Evolutionary conservation across 1,140 invertebrate genomes (phyloP).

Genomic region (Leptinotarsa lineolata): DNA sequence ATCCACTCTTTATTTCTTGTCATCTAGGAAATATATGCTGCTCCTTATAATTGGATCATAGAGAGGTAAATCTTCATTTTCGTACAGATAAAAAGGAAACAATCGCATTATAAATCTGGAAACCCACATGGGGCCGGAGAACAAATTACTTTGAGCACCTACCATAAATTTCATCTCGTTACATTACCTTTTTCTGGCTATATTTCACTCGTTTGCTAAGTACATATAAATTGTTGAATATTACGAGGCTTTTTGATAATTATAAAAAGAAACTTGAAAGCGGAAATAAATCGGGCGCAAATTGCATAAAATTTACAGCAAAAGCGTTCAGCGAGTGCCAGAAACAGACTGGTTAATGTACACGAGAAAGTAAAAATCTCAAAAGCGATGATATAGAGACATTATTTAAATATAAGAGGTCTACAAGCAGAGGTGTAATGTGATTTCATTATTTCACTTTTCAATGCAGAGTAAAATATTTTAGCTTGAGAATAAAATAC

Average conservation of each 20-base stretch:
- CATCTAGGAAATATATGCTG: background rate
- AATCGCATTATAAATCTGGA: slow-evolving; percentile 6
- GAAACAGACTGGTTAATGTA: too few relatives aligned
- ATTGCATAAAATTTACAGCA: background rate
- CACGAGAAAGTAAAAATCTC: too few relatives aligned
- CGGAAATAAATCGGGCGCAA: slow-evolving; percentile 1
- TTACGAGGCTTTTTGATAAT: background rate
- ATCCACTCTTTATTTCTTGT: background rate
- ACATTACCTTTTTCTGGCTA: background rate
- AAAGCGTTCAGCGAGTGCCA: background rate
- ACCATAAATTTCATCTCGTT: background rate
- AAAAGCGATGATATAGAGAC: too few relatives aligned
- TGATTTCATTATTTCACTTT: too few relatives aligned
- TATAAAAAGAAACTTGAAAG: background rate
- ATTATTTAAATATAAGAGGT: too few relatives aligned
- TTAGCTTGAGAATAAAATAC: too few relatives aligned
- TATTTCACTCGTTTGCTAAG: background rate
- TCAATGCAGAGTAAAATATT: too few relatives aligned
- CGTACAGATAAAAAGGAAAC: background rate
- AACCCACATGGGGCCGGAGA: background rate
- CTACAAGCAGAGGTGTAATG: too few relatives aligned
- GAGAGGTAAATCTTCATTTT: slow-evolving; percentile 2
- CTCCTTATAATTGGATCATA: background rate
- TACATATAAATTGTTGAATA: slow-evolving; percentile 1
- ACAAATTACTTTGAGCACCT: background rate